phyloP scores from a whole-genome alignment of 2,113 vertebrate species.

The Pseudopodoces humilis region DNA sequence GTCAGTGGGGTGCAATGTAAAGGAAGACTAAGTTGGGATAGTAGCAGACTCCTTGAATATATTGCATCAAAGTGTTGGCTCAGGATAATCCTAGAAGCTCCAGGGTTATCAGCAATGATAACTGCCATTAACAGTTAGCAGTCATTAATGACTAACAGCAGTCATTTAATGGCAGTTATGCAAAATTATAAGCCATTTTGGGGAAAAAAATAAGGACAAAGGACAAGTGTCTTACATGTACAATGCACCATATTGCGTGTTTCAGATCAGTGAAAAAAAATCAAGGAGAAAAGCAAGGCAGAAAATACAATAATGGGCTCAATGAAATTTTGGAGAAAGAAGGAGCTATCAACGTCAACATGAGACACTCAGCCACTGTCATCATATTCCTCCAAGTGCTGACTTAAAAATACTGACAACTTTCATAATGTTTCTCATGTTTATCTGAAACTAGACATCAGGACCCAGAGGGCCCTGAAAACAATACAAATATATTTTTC shows the following conservation, averaged over 20 bases:
- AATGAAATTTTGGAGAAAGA: not conserved
- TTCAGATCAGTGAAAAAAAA: not conserved
- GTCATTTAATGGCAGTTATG: not conserved
- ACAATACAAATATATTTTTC: not conserved
- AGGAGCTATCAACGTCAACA: not conserved
- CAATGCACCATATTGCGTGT: not conserved
- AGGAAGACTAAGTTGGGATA: not conserved
- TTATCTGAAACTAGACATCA: not conserved
- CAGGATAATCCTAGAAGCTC: not conserved
- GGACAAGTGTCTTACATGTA: not conserved
- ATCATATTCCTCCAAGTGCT: not conserved
- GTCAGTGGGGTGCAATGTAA: not conserved
- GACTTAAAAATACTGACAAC: not conserved
- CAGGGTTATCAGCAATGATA: not conserved
- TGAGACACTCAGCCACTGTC: not conserved
- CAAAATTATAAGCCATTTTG: not conserved
- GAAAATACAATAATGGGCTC: not conserved
- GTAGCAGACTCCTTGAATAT: not conserved
- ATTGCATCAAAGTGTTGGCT: not conserved
- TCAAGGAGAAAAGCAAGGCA: not conserved
- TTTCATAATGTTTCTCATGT: not conserved
- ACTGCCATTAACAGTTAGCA: too few species aligned
- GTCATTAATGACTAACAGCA: not conserved
- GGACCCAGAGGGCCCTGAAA: not conserved
- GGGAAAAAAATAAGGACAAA: not conserved